These are phyloP conservation scores for Hyalella azteca DNA, from an alignment of 2,888 invertebrate genomes.

Conservation along the genomic window DNA sequence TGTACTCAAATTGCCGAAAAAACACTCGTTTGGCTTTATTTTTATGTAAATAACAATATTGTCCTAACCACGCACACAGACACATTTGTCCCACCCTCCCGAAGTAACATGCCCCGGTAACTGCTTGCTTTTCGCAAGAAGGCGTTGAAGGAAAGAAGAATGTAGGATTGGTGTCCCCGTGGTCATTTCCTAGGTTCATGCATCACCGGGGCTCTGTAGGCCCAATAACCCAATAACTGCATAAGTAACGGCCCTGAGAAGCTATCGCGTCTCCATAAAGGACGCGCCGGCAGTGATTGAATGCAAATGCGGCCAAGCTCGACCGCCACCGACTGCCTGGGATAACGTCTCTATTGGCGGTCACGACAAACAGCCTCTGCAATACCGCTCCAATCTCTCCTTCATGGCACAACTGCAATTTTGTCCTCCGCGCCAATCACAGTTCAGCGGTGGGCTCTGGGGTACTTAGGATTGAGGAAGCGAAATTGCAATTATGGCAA, in stretches of 20 bases:
- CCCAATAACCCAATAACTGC: conserved; percentile 36
- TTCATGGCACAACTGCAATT: neutral
- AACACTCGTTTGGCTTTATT: too few species aligned
- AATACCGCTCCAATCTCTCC: conserved; percentile 7
- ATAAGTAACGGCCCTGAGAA: conserved; percentile 37
- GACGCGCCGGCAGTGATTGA: conserved; percentile 31
- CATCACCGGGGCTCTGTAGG: conserved; percentile 35
- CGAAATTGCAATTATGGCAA: too few species aligned
- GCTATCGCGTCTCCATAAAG: conserved; percentile 37
- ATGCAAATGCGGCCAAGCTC: conserved; percentile 31
- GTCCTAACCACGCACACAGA: too few species aligned
- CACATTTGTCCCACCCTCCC: too few species aligned
- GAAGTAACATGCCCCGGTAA: too few species aligned
- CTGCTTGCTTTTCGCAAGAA: too few species aligned
- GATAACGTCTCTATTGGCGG: conserved; percentile 31
- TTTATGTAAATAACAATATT: too few species aligned
- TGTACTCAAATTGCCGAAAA: too few species aligned
- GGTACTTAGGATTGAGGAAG: too few species aligned
- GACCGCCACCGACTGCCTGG: conserved; percentile 31
- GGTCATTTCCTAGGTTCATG: conserved; percentile 33
- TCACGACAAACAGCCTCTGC: conserved; percentile 15
- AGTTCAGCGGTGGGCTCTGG: too few species aligned
- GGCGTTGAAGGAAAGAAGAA: conserved; percentile 28
- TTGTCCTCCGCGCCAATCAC: too few species aligned
- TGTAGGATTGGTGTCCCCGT: conserved; percentile 29